Conservation (phyloP, 2,113 vertebrate species). For the Prolemur simus region DNA sequence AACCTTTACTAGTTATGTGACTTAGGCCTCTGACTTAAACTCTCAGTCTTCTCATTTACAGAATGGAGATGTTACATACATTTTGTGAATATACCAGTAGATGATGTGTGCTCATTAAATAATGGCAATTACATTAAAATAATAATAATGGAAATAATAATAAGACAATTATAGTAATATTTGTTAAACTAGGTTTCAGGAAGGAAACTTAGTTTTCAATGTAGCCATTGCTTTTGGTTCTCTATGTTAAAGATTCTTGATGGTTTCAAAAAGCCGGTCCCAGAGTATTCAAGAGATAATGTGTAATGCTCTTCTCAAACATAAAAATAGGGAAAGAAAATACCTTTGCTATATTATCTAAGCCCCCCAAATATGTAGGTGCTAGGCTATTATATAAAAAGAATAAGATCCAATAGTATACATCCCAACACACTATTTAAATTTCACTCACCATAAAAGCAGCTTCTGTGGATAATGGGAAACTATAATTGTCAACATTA, state of each 20-base stretch:
- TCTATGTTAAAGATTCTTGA: neutral
- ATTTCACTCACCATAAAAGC: conserved; percentile 60
- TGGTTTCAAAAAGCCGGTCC: neutral
- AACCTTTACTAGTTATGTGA: neutral
- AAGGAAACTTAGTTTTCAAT: neutral
- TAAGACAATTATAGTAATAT: neutral
- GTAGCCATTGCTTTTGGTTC: neutral
- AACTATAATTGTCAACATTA: conserved; percentile 46
- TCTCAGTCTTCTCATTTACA: neutral
- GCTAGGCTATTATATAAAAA: neutral
- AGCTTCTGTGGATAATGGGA: conserved; percentile 25
- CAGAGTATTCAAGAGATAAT: neutral
- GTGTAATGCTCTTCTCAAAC: neutral
- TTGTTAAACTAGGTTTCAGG: neutral
- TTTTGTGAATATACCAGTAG: neutral
- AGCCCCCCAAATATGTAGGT: neutral
- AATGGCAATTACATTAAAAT: neutral
- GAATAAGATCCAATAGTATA: conserved; percentile 3
- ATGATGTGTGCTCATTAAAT: neutral
- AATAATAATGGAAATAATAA: neutral
- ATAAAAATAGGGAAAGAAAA: neutral
- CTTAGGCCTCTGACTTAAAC: neutral
- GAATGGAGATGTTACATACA: neutral
- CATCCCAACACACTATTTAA: conserved; percentile 48
- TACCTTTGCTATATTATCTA: neutral